Conservation (phyloP, 2,888 invertebrate genomes). For the Serrognathus titanus region DNA sequence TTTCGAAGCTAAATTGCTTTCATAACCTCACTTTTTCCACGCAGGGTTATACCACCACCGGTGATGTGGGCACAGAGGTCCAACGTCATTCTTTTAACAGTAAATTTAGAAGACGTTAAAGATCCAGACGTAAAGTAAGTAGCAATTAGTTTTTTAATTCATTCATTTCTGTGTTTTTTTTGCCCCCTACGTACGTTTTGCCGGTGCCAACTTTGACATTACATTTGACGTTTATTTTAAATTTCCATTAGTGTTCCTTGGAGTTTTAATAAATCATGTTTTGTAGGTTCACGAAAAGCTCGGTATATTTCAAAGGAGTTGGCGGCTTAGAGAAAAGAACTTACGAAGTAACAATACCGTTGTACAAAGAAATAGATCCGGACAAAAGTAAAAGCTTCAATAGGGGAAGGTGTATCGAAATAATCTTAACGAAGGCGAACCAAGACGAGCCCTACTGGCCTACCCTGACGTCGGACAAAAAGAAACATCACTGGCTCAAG, state of each 20-base stretch:
- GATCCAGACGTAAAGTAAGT: slow-evolving; percentile 75
- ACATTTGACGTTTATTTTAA: too few species aligned
- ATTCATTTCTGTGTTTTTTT: too few species aligned
- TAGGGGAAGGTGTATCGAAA: slow-evolving; percentile 72
- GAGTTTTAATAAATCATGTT: background rate
- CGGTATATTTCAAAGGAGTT: slow-evolving; percentile 78
- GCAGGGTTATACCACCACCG: slow-evolving; percentile 69
- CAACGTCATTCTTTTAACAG: slow-evolving; percentile 78
- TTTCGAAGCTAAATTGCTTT: background rate
- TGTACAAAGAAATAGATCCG: slow-evolving; percentile 78
- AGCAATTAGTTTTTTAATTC: slow-evolving; percentile 42
- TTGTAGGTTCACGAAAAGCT: slow-evolving; percentile 64
- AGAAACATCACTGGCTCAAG: slow-evolving; percentile 93
- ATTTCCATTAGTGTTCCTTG: too few species aligned
- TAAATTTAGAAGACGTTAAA: slow-evolving; percentile 87
- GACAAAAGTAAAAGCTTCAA: slow-evolving; percentile 72
- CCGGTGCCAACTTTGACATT: too few species aligned
- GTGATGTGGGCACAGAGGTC: slow-evolving; percentile 93
- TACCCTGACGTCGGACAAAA: slow-evolving; percentile 76
- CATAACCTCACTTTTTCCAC: slow-evolving; percentile 33
- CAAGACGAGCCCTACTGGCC: slow-evolving; percentile 83
- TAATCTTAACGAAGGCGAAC: slow-evolving; percentile 64
- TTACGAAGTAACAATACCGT: slow-evolving; percentile 84
- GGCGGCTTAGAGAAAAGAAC: slow-evolving; percentile 80
- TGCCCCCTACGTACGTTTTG: too few species aligned